Conservation (phyloP, 2,797 vertebrate genomes). For the Psittacula derbiana region DNA sequence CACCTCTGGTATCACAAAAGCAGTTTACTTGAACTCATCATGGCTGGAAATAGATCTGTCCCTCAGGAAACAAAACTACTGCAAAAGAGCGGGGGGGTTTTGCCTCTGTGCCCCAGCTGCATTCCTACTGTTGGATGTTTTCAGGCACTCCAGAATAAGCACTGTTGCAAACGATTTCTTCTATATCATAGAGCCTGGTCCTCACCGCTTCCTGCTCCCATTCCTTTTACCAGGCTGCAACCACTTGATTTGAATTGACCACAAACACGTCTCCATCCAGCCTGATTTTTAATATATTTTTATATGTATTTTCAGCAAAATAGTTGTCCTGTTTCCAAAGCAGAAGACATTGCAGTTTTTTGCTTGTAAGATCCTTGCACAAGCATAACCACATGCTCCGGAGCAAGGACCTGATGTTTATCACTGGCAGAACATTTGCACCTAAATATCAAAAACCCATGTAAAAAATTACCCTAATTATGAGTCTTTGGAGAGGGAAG, state of each 20-base stretch:
- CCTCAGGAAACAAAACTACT: neutral
- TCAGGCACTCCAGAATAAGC: neutral
- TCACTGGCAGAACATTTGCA: neutral
- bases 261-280: neutral
- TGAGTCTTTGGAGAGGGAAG: neutral
- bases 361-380: neutral
- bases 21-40: neutral
- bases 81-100: rapidly evolving
- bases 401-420: neutral
- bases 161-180: neutral
- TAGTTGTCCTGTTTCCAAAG: neutral
- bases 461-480: neutral
- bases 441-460: neutral
- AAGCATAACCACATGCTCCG: neutral
- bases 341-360: neutral
- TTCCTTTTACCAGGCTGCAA: neutral
- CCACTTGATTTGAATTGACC: neutral
- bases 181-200: neutral
- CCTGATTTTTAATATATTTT: neutral
- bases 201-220: neutral
- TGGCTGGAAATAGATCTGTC: neutral
- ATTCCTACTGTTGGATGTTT: neutral
- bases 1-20: neutral
- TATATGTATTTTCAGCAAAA: neutral
- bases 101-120: neutral